Base-by-base conservation (phyloP, 2,797 vertebrate species). In the Pipistrellus pipistrellus region DNA sequence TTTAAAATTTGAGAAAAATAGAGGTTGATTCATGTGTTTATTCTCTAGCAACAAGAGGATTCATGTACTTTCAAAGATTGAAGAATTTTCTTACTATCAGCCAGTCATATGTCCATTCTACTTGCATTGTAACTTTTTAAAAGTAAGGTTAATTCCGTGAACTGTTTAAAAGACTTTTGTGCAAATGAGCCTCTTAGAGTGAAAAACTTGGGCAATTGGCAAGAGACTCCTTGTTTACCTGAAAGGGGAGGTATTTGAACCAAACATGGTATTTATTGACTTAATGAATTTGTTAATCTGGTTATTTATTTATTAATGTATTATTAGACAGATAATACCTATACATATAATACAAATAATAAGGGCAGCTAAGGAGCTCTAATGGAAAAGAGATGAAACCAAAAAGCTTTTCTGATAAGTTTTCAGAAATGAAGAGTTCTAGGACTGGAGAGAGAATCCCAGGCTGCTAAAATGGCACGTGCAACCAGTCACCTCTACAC, bases 271-370 rank as follows among this genome's bases (percentile, higher is more conserved):
- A 38, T 20, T 92, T 51, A 38, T 17, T 92, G 53, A 84, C 25
- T 72, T 77, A 69, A 27, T 89, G 46, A 88, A 41, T 85, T 72
- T 85, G 25, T 83, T 93, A 46, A 89, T 35, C 17, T 76, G 51
- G n/a, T 64, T 68, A 80, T 94, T 91, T 48, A 72, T 23, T 85
- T n/a, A 66, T 27, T 66, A 32, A 17, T 88, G 12, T 48, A 94
- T 90, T 69, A 57, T 77, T 81, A 62, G 72, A 68, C 14, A 75
- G 27, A 14, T 44, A 46, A 44, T 91, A 68, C 15, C 44, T 76
- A 8, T 48, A 82, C 35, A 14, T 41, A 23, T 55, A 80, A 25
- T 27, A n/a, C 32, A 90, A 69, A 72, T 44, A 91, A 68, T 71
- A 92, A 46, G 30, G 8, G 27, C 23, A 68, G 8, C 18, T 41